Conservation (phyloP, 2,113 vertebrate genomes). For the Pomatostomus ruficeps region DNA sequence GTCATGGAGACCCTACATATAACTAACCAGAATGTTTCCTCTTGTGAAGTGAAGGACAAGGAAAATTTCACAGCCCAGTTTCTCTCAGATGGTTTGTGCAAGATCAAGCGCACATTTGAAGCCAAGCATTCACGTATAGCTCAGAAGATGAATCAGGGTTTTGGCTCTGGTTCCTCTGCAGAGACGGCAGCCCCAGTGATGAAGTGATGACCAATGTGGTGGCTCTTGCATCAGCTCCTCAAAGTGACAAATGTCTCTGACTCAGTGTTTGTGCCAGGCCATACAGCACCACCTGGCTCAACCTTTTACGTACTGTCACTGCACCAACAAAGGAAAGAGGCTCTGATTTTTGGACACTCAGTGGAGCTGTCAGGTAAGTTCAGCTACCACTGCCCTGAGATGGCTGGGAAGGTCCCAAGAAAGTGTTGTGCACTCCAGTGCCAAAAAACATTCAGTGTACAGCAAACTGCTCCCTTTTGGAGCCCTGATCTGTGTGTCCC, state of each 20-base stretch:
- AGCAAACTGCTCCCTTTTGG: neutral
- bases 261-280: neutral
- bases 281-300: neutral
- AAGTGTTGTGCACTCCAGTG: neutral
- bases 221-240: neutral
- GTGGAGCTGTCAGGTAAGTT: neutral
- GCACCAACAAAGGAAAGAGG: neutral
- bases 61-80: neutral
- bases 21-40: neutral
- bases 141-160: neutral
- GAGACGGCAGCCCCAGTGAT: neutral
- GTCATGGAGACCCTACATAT: neutral
- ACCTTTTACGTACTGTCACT: neutral
- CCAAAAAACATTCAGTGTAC: neutral
- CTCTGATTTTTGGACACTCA: neutral
- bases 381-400: neutral
- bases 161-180: neutral
- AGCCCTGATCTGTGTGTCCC: fast-evolving
- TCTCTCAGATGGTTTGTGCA: neutral
- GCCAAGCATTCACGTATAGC: neutral
- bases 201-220: neutral
- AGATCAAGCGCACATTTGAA: neutral
- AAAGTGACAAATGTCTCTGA: neutral
- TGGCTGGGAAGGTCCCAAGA: neutral
- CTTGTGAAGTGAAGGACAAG: neutral